phyloP scores from a whole-genome alignment of 1,140 invertebrate species.

The Argopecten irradians region DNA sequence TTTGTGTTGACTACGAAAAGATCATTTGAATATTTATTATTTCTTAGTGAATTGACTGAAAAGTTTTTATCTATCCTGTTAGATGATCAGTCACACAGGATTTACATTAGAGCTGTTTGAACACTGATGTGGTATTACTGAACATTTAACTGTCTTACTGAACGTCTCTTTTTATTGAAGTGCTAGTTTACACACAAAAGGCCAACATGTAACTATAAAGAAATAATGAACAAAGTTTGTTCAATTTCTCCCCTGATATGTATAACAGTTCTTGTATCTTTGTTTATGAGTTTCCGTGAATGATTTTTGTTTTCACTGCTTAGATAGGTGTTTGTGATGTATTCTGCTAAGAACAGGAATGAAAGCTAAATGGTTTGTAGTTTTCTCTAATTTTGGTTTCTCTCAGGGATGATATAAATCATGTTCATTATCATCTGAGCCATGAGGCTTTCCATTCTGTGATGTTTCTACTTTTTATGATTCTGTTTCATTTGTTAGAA shows the following conservation, averaged over 20 bases:
- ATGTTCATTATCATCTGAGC: background rate
- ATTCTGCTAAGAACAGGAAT: background rate
- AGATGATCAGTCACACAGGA: too few relatives aligned
- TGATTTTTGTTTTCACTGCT: background rate
- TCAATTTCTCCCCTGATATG: background rate
- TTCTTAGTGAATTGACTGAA: too few relatives aligned
- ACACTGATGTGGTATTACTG: too few relatives aligned
- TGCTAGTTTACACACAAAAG: background rate
- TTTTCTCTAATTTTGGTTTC: background rate
- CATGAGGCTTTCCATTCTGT: slow-evolving; percentile 8
- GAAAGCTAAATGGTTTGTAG: background rate
- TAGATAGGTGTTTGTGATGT: background rate
- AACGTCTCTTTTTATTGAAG: background rate
- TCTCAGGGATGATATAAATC: slow-evolving; percentile 9
- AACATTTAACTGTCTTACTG: too few relatives aligned
- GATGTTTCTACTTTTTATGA: slow-evolving; percentile 18
- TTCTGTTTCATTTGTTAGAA: background rate
- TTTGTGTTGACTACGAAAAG: too few relatives aligned
- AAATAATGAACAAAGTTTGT: background rate
- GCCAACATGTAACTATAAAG: background rate
- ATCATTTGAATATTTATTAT: too few relatives aligned
- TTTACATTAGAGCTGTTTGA: too few relatives aligned
- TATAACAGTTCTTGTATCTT: background rate
- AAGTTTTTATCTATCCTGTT: too few relatives aligned
- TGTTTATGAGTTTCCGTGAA: background rate